Conservation (phyloP, 2,113 vertebrate species). For the Urocolius indicus region DNA sequence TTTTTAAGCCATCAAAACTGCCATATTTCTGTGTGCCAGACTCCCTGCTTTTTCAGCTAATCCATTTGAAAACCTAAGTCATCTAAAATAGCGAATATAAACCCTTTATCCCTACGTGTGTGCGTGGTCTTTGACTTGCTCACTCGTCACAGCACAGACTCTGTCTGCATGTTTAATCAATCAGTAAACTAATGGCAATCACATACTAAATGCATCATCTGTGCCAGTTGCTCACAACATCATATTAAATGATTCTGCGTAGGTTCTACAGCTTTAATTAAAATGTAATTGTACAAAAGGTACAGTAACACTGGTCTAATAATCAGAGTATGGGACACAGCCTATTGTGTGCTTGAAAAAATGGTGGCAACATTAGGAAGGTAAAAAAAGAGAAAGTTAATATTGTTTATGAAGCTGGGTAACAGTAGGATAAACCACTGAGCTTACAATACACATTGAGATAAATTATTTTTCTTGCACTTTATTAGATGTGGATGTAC, state of each 20-base stretch:
- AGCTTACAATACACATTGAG: neutral
- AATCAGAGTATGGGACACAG: neutral
- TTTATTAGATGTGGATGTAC: neutral
- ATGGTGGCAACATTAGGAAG: neutral
- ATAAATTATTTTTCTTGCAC: neutral
- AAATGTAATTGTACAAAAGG: slow-evolving; percentile 29
- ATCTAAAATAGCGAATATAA: neutral
- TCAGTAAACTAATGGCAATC: slow-evolving; percentile 63
- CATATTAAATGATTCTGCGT: slow-evolving; percentile 49
- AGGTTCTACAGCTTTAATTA: slow-evolving; percentile 53
- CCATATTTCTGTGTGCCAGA: neutral
- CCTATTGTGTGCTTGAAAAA: neutral
- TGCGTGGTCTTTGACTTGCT: neutral
- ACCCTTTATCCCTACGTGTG: neutral
- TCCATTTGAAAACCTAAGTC: neutral
- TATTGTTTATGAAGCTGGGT: neutral
- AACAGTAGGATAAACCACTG: neutral
- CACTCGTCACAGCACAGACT: neutral
- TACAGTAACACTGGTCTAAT: neutral
- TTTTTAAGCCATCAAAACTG: neutral
- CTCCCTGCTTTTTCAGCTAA: neutral
- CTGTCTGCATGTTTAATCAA: slow-evolving; percentile 48
- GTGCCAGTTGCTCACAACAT: slow-evolving; percentile 58
- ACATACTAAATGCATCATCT: slow-evolving; percentile 52
- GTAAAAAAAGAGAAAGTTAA: neutral